A percentile compares a stretch with the other conserved stretches of the same genome.
Evolutionary conservation across 1,140 invertebrate species (phyloP).

Genomic region (Periplaneta americana): DNA sequence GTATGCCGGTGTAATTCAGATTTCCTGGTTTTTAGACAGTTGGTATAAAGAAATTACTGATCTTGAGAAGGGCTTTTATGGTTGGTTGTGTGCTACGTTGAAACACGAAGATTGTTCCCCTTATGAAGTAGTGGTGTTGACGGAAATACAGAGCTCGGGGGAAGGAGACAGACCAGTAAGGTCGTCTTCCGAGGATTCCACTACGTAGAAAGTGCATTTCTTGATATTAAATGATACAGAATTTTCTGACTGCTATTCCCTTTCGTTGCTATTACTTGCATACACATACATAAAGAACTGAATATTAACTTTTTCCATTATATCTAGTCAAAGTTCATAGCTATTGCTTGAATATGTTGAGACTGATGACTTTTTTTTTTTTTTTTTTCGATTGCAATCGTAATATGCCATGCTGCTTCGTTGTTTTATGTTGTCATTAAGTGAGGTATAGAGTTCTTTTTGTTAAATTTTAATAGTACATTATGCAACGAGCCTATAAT

Average conservation of each 20-base stretch:
- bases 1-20: conserved; percentile 60
- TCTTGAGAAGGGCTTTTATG: conserved; percentile 74
- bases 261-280: too few species aligned
- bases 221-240: neutral
- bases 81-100: conserved; percentile 63
- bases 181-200: conserved; percentile 18
- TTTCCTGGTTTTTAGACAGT: conserved; percentile 59
- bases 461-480: too few species aligned
- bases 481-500: too few species aligned
- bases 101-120: conserved; percentile 65
- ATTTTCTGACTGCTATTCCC: neutral
- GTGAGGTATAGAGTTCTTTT: too few species aligned
- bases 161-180: neutral
- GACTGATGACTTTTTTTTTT: too few species aligned
- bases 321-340: too few species aligned
- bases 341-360: too few species aligned
- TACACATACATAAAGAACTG: neutral
- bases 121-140: conserved; percentile 48
- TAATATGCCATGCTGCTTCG: too few species aligned
- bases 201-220: neutral
- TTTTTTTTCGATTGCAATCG: too few species aligned
- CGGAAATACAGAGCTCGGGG: conserved; percentile 16
- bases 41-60: conserved; percentile 67
- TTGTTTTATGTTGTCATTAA: too few species aligned
- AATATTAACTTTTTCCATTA: too few species aligned